phyloP scores from a whole-genome alignment of 1,140 invertebrate species.

The Papilio helenus region DNA sequence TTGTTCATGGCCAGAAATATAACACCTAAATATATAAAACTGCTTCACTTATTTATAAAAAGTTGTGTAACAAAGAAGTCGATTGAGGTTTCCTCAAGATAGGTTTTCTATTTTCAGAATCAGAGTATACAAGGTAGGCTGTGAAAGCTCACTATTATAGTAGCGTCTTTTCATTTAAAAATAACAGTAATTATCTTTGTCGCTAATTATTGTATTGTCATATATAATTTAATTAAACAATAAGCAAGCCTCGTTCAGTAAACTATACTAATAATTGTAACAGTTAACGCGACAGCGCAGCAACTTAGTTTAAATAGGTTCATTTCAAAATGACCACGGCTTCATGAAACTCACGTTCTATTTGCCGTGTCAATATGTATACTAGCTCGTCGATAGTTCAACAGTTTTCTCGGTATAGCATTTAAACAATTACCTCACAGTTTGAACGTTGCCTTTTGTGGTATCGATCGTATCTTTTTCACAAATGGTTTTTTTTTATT shows the following conservation, averaged over 20 bases:
- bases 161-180: too few species aligned
- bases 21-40: too few species aligned
- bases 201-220: background rate
- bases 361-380: conserved; percentile 12
- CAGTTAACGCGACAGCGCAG: background rate
- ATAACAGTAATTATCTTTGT: too few species aligned
- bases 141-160: too few species aligned
- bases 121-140: too few species aligned
- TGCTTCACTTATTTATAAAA: too few species aligned
- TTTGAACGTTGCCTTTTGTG: background rate
- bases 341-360: conserved; percentile 13
- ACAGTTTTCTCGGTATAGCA: background rate
- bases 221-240: background rate
- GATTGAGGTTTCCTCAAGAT: too few species aligned
- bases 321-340: background rate
- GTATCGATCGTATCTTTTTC: background rate
- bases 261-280: background rate
- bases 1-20: too few species aligned
- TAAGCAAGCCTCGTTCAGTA: background rate
- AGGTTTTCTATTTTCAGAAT: too few species aligned
- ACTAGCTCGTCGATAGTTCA: background rate
- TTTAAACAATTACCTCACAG: background rate
- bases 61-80: too few species aligned
- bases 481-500: background rate
- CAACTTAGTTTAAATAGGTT: background rate